Evolutionary conservation across 2,113 vertebrate species (phyloP), one percentile per base, ranked within the genome.

Genomic region (Oreotrochilus melanogaster): DNA sequence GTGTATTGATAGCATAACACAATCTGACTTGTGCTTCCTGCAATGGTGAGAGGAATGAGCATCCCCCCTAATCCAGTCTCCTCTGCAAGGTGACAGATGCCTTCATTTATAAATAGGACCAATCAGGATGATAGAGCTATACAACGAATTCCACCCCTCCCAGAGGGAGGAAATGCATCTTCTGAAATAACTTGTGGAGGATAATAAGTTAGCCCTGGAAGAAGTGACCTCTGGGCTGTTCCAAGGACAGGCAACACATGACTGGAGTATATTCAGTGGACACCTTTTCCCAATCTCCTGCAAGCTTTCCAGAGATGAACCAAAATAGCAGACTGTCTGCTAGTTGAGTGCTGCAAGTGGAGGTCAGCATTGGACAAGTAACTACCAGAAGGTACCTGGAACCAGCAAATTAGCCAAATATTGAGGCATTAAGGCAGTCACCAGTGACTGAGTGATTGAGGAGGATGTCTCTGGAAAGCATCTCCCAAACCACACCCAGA

Each of bases 401-500:
- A 51, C 2, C 37, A 88, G 30, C 4, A 58, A 31, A 73, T 86
- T 72, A 45, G 35, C 92, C 89, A 89, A 89, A 89, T 73, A 48
- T 5, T 33, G 78, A 89, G 69, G 73, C 53, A 76, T 56, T 95
- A 78, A 57, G 17, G 73, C 45, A 65, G 82, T n/a, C 56, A 81
- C 18, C 35, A 89, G 75, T 64, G 78, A 47, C 51, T 47, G 62
- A 28, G 10, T 25, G 31, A n/a, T 5, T 30, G n/a, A 60, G 39
- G 30, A 91, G 33, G 42, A n/a, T 71, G 64, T 57, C 69, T 95
- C 86, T 94, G 90, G 88, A 93, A 92, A 89, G 28, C 57, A 78
- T 92, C 72, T 86, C 60, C 75, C 61, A 90, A 81, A 88, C 82
- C 86, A 67, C 79, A 93, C 82, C 85, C 93, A 73, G 66, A 80